Conservation (phyloP, 2,888 invertebrate species). For the Lithophane leautieri region DNA sequence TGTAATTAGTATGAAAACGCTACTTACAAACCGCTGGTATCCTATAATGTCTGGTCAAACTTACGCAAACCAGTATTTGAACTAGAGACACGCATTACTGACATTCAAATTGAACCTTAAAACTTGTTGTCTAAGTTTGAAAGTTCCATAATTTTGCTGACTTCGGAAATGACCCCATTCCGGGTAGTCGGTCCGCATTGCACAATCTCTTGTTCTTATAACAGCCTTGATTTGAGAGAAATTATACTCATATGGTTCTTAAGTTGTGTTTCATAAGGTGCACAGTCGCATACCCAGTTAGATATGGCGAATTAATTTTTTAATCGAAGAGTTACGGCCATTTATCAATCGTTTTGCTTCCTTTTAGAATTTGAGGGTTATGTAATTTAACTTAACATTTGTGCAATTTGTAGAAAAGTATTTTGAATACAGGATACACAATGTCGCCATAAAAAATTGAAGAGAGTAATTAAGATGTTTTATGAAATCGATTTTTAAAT, state of each 20-base stretch:
- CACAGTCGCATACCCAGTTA: constrained; percentile 27
- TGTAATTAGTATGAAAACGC: constrained; percentile 45
- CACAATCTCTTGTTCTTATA: constrained; percentile 72
- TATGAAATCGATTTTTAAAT: constrained; percentile 1
- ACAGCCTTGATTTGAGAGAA: constrained; percentile 65
- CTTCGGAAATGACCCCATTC: constrained; percentile 80
- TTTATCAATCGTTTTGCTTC: constrained; percentile 51
- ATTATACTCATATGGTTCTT: constrained; percentile 58
- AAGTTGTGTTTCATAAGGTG: constrained; percentile 26
- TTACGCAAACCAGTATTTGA: constrained; percentile 63
- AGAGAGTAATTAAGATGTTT: neutral
- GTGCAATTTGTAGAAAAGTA: constrained; percentile 1
- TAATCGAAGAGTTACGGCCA: constrained; percentile 46
- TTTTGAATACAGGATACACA: constrained; percentile 16
- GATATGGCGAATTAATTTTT: constrained; percentile 52
- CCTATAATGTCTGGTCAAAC: constrained; percentile 53
- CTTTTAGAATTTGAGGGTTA: constrained; percentile 27
- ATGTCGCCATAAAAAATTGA: neutral
- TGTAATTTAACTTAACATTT: constrained; percentile 19
- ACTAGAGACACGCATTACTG: constrained; percentile 10
- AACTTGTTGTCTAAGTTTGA: neutral
- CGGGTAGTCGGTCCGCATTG: constrained; percentile 64
- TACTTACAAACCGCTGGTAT: constrained; percentile 51
- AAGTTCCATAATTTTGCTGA: constrained; percentile 26
- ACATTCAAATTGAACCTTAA: constrained; percentile 38